Evolutionary conservation across 2,113 vertebrate genomes (phyloP).

Genomic region (Turdus rufiventris): DNA sequence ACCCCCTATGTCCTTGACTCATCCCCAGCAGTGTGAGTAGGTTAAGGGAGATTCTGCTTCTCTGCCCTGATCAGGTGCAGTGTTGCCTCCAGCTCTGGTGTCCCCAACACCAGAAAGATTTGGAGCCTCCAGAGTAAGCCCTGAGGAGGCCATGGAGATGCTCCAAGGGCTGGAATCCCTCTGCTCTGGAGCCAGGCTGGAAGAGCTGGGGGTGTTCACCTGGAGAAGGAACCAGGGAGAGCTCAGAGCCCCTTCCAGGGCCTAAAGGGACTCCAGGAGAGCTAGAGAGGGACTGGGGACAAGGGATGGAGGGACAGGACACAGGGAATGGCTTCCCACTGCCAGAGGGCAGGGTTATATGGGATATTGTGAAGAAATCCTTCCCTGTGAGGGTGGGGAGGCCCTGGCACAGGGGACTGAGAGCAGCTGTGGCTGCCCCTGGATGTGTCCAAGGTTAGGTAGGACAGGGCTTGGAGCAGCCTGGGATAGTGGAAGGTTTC

Average conservation of each 20-base stretch:
- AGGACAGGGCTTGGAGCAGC: background rate
- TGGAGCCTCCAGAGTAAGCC: background rate
- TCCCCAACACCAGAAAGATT: background rate
- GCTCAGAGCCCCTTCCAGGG: background rate
- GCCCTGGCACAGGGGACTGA: background rate
- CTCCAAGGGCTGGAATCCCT: background rate
- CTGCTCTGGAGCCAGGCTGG: background rate
- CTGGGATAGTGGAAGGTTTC: background rate
- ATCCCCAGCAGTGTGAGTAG: background rate
- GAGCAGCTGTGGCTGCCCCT: background rate
- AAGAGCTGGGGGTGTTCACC: background rate
- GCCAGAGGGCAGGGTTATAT: background rate
- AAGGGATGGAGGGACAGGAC: background rate
- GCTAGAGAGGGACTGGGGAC: background rate
- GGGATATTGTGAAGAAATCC: background rate
- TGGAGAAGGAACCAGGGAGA: background rate
- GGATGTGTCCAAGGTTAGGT: background rate
- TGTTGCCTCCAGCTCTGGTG: background rate
- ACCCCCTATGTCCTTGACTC: background rate
- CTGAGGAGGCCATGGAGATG: background rate
- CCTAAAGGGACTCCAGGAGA: background rate
- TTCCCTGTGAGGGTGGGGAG: rapidly evolving
- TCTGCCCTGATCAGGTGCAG: background rate
- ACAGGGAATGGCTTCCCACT: background rate
- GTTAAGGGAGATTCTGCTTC: background rate